A percentile compares a stretch with the other conserved stretches of the same genome.
Conservation (phyloP, 2,797 vertebrate genomes). For the Anabacerthia variegaticeps region DNA sequence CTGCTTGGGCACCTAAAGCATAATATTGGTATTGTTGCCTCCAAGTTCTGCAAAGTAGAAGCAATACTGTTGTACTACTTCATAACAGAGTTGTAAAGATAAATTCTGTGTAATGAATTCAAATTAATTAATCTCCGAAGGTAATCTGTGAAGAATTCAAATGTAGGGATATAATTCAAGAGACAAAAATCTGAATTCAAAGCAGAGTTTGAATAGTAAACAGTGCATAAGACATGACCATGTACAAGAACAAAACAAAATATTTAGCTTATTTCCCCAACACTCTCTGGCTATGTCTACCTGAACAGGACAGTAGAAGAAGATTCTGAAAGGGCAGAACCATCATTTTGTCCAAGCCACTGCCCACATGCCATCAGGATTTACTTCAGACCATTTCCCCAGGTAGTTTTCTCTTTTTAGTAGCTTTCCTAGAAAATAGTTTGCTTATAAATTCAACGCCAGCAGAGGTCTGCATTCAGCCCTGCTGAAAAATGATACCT, state of each 20-base stretch:
- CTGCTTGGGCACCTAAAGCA: background rate
- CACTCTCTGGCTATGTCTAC: background rate
- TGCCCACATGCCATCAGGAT: background rate
- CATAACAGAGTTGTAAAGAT: background rate
- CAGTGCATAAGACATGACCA: rapidly evolving
- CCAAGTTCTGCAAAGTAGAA: background rate
- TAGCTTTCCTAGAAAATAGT: background rate
- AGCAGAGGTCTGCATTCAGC: background rate
- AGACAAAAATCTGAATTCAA: background rate
- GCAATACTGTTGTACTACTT: background rate
- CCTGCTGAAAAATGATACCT: background rate
- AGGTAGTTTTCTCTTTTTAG: background rate
- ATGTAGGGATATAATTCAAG: background rate
- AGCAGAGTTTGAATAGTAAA: background rate
- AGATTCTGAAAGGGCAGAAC: background rate
- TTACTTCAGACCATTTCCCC: background rate
- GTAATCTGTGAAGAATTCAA: background rate
- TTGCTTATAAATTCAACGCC: background rate
- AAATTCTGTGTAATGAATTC: background rate
- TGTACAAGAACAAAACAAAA: background rate
- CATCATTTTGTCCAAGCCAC: rapidly evolving
- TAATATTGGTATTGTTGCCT: background rate
- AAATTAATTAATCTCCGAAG: background rate
- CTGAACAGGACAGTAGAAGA: background rate
- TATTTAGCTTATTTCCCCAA: background rate